Conservation (phyloP, 2,888 invertebrate species). For the Cybosia mesomella region DNA sequence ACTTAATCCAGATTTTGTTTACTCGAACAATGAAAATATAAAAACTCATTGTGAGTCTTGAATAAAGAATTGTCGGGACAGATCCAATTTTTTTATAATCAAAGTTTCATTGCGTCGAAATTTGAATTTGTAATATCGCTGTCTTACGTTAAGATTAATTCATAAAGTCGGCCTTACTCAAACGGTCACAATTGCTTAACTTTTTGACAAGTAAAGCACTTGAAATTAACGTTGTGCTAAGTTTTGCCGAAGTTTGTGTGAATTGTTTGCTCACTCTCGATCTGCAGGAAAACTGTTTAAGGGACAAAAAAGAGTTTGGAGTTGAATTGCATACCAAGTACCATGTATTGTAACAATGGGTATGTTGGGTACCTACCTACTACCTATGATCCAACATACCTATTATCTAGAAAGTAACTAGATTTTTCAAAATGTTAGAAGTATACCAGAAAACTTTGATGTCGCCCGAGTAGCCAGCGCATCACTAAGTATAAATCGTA, state of each 20-base stretch:
- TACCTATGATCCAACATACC: too few relatives aligned
- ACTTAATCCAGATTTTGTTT: conserved; percentile 35
- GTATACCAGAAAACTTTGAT: too few relatives aligned
- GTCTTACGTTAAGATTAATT: conserved; percentile 68
- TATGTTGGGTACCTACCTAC: background rate
- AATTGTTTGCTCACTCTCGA: conserved; percentile 47
- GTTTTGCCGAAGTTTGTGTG: conserved; percentile 51
- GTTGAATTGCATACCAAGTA: conserved; percentile 23
- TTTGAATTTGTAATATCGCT: conserved; percentile 68
- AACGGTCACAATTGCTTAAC: conserved; percentile 70
- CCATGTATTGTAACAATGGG: background rate
- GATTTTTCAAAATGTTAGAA: too few relatives aligned
- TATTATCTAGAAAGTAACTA: too few relatives aligned
- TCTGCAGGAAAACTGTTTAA: conserved; percentile 30
- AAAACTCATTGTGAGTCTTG: conserved; percentile 35
- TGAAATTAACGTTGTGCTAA: conserved; percentile 67
- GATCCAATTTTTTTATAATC: conserved; percentile 59
- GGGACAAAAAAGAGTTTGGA: conserved; percentile 31
- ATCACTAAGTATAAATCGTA: too few relatives aligned
- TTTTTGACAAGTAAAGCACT: conserved; percentile 76
- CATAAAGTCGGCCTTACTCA: conserved; percentile 64
- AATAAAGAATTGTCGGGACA: conserved; percentile 45
- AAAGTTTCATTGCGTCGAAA: conserved; percentile 65
- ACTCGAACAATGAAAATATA: conserved; percentile 29
- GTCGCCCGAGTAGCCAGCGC: too few relatives aligned